Base-by-base conservation (phyloP, 2,113 vertebrate species). In the Crypturellus undulatus region DNA sequence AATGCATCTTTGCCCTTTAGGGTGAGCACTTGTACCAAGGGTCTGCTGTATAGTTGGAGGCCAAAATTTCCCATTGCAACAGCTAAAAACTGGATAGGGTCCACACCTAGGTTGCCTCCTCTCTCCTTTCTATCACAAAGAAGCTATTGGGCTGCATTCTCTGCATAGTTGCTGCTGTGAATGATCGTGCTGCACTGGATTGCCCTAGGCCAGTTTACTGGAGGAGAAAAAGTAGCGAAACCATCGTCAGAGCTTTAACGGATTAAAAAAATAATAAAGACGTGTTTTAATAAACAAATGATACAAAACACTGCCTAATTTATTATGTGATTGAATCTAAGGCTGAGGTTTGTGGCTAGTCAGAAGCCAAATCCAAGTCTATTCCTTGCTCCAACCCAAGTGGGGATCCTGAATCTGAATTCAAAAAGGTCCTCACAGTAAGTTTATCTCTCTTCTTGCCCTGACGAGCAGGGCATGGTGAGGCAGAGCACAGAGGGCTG, bases 341-440 rank as follows among this genome's bases (percentile, higher is more conserved):
- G 42, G 42, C 51, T 83, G 59, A 96, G 68, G 59, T 85, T 87
- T 83, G 67, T 83, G 75, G 71, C 51, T 67, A 94, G 36, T 12
- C 59, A 87, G 59, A 83, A 43, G 54, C 30, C 64, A 73, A 92
- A 89, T 28, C 43, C 89, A 94, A 94, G 77, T 19, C 42, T 26
- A 54, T 42, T 56, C n/a, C 45, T 87, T 40, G 51, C 36, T 70
- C 26, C 26, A 36, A 69, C 71, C 54, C 79, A 79, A 2, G 9
- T 0, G 18, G 4, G 54, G 16, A 54, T 17, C 28, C 18, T 20
- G 0, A 91, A 43, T 32, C 84, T 59, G 38, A 77, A 70, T 90
- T 90, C 73, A 21, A 62, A 62, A 87, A 64, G 32, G 64, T 78
- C 58, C 58, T 84, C 43, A 24, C 0, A 0, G 11, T 40, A 34